A percentile compares a stretch with the other conserved stretches of the same genome.
Conservation (phyloP, 1,140 invertebrate genomes). For the Sycophaga agraensis region DNA sequence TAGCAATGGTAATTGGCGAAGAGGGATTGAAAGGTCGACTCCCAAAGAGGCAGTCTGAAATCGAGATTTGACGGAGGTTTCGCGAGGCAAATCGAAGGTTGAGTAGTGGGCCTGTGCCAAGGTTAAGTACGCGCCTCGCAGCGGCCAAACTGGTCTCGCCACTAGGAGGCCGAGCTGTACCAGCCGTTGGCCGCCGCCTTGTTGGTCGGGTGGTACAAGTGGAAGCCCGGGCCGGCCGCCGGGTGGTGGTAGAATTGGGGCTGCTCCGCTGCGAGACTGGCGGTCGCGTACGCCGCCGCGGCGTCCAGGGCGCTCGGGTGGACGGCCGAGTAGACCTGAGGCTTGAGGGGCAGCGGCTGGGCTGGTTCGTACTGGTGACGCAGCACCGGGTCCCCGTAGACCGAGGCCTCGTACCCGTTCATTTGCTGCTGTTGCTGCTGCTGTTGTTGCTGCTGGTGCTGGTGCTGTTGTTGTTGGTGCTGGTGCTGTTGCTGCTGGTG, state of each 20-base stretch:
- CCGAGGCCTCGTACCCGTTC: slow-evolving; percentile 46
- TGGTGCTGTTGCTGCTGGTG: slow-evolving; percentile 54
- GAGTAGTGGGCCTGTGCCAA: too few relatives aligned
- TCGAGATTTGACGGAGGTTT: too few relatives aligned
- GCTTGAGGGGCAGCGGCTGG: slow-evolving; percentile 81
- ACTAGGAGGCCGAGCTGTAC: slow-evolving; percentile 58
- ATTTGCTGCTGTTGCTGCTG: slow-evolving; percentile 37
- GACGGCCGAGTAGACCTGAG: slow-evolving; percentile 80
- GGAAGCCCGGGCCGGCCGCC: slow-evolving; percentile 75
- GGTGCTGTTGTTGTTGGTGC: slow-evolving; percentile 40
- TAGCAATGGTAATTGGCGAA: too few relatives aligned
- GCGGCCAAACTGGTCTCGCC: neutral
- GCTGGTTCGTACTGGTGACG: slow-evolving; percentile 65
- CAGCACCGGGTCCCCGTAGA: slow-evolving; percentile 57
- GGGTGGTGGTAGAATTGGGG: slow-evolving; percentile 81
- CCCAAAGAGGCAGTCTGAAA: too few relatives aligned
- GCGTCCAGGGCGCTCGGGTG: slow-evolving; percentile 63
- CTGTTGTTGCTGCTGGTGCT: slow-evolving; percentile 39
- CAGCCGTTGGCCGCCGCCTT: slow-evolving; percentile 61
- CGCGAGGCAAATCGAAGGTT: too few relatives aligned
- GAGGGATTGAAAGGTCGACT: too few relatives aligned
- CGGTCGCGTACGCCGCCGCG: slow-evolving; percentile 58
- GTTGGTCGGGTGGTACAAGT: slow-evolving; percentile 80
- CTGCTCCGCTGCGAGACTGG: slow-evolving; percentile 66
- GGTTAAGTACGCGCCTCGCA: slow-evolving; percentile 23